Evolutionary conservation across 1,140 invertebrate species (phyloP).

Genomic region (Drosophila santomea): DNA sequence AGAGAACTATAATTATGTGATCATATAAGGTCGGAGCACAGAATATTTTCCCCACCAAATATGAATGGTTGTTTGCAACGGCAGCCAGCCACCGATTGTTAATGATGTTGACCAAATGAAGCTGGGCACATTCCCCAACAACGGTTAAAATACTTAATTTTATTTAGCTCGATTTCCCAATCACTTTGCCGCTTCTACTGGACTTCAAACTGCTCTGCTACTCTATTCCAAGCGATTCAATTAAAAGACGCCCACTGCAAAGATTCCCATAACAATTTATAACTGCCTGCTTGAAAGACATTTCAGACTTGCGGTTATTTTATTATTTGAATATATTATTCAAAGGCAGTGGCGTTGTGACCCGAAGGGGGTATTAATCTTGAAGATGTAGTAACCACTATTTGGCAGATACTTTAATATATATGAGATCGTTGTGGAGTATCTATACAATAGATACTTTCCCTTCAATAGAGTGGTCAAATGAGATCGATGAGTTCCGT

Average conservation of each 20-base stretch:
- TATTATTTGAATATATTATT: constrained; percentile 75
- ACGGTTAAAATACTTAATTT: constrained; percentile 36
- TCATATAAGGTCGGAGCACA: constrained; percentile 13
- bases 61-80: constrained; percentile 11
- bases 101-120: constrained; percentile 25
- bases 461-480: too few species aligned
- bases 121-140: constrained; percentile 22
- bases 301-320: constrained; percentile 63
- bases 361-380: constrained; percentile 13
- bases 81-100: constrained; percentile 51
- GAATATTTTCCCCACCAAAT: constrained; percentile 12
- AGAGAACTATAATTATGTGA: constrained; percentile 41
- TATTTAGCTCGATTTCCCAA: constrained; percentile 65
- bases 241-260: constrained; percentile 72
- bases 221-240: constrained; percentile 63
- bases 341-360: constrained; percentile 29
- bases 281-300: constrained; percentile 64
- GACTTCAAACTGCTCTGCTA: constrained; percentile 23
- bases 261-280: constrained; percentile 79
- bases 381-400: background rate
- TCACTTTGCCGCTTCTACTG: constrained; percentile 32
- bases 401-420: background rate
- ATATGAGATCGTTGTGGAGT: background rate
- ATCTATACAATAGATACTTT: background rate
- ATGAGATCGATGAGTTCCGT: background rate